Base-by-base conservation (phyloP, 2,113 vertebrate species). In the Rhea americana region DNA sequence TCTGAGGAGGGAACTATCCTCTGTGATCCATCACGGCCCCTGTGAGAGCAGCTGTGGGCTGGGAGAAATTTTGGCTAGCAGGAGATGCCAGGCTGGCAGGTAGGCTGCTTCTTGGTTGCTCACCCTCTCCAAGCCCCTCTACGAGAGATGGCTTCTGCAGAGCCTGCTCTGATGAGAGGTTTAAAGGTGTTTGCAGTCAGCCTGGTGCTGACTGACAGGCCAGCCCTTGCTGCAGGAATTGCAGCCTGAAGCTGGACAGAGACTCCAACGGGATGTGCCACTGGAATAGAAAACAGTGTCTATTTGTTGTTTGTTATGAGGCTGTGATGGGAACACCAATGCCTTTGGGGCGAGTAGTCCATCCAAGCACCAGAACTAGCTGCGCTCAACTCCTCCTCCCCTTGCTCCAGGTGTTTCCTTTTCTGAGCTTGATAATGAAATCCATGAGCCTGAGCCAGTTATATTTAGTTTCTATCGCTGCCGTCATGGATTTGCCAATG, bases 401-500 rank as follows among this genome's bases (percentile, higher is more conserved):
- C 66, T 86, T 0, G 0, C 78, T 96, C 94, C 95, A 97, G 95
- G 95, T 97, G 97, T 93, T 97, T 97, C 97, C 96, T 96, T 75
- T 85, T 48, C 72, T 65, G 85, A 63, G 78, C 89, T 94, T 2
- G 53, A 96, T 95, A 95, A 96, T 91, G 92, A 85, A 91, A 92
- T 82, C 82, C 8, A 5, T 25, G n/a, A 87, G 89, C 92, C 58
- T 2, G 1, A 85, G 90, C 77, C 74, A 47, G 92, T 84, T 87
- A 89, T 93, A 90, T 97, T 97, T 96, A 90, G 90, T 84, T 93
- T 62, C 75, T 62, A 90, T 26, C 24, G 0, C 11, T 79, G 66
- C 80, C 95, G 73, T 82, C 82, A 47, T 59, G 58, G 74, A 32
- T 43, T 56, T 85, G 79, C 39, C 65, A 39, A 7, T 21, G 21